Base-by-base conservation (phyloP, 1,140 invertebrate genomes). In the Zaprionus africanus region DNA sequence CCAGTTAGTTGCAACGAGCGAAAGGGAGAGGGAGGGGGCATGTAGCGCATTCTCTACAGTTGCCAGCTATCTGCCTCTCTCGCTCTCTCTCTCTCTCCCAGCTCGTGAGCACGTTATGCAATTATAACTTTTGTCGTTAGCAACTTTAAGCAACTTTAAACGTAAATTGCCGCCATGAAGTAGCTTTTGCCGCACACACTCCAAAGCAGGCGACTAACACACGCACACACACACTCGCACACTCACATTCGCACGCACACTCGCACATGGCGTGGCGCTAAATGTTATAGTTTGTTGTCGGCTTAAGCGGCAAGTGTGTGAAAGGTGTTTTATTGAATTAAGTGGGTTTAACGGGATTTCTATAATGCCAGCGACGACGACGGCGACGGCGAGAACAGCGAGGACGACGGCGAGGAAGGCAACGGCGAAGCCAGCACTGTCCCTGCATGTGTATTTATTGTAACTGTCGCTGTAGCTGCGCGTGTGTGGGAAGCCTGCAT, bases 41-140 rank as follows among this genome's bases (percentile, higher is more conserved):
- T 22, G 46, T 12, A 51, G 19, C 12, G 46, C 17, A 51, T 49
- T 49, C 38, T 0, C 4, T 41, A 41, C 22, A 49, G 46, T 49
- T 49, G 46, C 17, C 46, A 49, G 46, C 46, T 49, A n/a, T 36
- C 54, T 19, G 13, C 54, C 43, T 19, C 41, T 0, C 36, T 2
- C 34, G 26, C 9, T 31, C 15, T n/a, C 38, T 0, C 5, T 41
- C 15, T 9, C n/a, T 43, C 26, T n/a, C 46, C 69, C 69, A 74
- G 66, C 62, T 56, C 13, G 62, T 72, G 57, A 76, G 67, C 82
- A 91, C 83, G 87, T 87, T 91, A 91, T 90, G 90, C 90, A 91
- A 91, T 91, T 91, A 91, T 91, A 91, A 91, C 90, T 91, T 91
- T 91, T 91, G 90, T 91, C 90, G 90, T 91, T 91, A 91, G 90